phyloP scores from a whole-genome alignment of 2,888 invertebrate genomes.

The Cryptophagus acutangulus region DNA sequence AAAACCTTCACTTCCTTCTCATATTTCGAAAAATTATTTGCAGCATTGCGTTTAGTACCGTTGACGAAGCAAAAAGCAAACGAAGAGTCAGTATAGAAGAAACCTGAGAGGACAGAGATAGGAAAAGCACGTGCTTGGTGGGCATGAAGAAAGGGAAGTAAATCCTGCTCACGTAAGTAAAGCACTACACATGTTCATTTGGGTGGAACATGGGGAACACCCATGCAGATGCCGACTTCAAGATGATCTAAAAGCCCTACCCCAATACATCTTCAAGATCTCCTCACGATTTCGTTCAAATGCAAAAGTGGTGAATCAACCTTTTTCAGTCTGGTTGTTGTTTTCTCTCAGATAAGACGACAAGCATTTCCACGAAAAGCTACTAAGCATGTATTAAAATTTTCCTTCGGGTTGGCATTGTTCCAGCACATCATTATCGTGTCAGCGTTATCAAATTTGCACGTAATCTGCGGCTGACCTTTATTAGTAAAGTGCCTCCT shows the following conservation, averaged over 20 bases:
- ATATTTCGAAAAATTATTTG: too few species aligned
- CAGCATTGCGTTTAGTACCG: conserved; percentile 11
- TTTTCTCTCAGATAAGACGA: too few species aligned
- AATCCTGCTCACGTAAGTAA: conserved; percentile 18
- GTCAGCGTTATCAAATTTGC: conserved; percentile 8
- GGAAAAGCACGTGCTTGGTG: conserved; percentile 27
- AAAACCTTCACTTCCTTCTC: neutral
- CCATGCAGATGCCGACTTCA: conserved; percentile 23
- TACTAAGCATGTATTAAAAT: too few species aligned
- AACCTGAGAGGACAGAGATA: conserved; percentile 17
- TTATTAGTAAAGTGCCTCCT: conserved; percentile 26
- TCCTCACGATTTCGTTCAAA: too few species aligned
- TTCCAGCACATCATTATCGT: too few species aligned
- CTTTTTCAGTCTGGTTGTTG: too few species aligned
- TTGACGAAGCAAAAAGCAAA: conserved; percentile 12
- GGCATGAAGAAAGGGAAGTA: conserved; percentile 23
- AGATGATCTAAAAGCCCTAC: too few species aligned
- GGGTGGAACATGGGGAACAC: conserved; percentile 18
- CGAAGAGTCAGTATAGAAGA: conserved; percentile 1
- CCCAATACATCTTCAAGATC: too few species aligned
- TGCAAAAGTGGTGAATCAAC: too few species aligned
- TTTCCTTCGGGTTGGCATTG: too few species aligned
- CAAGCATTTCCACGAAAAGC: too few species aligned
- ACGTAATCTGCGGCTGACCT: conserved; percentile 19
- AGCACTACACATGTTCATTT: conserved; percentile 26